Evolutionary conservation across 30 jellyfish, hydroid and myxozoan genomes (phyloP).

Genomic region (Phacellophora camtschatica): DNA sequence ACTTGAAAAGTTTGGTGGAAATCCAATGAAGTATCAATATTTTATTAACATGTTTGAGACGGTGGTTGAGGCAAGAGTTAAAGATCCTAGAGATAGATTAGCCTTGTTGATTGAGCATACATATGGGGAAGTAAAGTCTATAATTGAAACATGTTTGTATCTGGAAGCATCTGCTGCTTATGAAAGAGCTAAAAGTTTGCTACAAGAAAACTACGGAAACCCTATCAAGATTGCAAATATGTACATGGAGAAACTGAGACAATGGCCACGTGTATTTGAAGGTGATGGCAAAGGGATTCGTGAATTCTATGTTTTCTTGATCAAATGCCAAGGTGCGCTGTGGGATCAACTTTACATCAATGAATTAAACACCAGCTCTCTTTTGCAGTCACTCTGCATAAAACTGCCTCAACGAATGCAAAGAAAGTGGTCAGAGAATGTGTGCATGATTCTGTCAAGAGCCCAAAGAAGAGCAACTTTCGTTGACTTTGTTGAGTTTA

Average conservation of each 20-base stretch:
- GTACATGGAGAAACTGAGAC: slow-evolving; percentile 31
- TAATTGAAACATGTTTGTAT: slow-evolving; percentile 21
- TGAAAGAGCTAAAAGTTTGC: slow-evolving; percentile 38
- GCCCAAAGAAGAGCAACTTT: slow-evolving; percentile 8
- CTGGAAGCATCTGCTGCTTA: slow-evolving; percentile 14
- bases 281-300: slow-evolving; percentile 28
- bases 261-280: slow-evolving; percentile 8
- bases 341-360: slow-evolving; percentile 1
- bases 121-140: slow-evolving; percentile 33
- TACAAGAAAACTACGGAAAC: slow-evolving; percentile 34
- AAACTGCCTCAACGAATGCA: slow-evolving; percentile 17
- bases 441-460: neutral
- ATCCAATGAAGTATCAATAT: slow-evolving; percentile 32
- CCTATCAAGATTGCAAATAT: slow-evolving; percentile 16
- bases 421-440: slow-evolving; percentile 20
- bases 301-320: slow-evolving; percentile 19
- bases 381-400: slow-evolving; percentile 4
- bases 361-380: slow-evolving; percentile 26
- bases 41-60: slow-evolving; percentile 16
- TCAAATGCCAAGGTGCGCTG: slow-evolving; percentile 13
- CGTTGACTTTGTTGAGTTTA: slow-evolving; percentile 9
- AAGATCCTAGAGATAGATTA: slow-evolving; percentile 16
- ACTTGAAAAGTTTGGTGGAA: slow-evolving; percentile 34
- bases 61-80: slow-evolving; percentile 24
- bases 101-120: slow-evolving; percentile 18